Evolutionary conservation across 2,113 vertebrate species (phyloP).

Genomic region (Trochalopteron elliotii): DNA sequence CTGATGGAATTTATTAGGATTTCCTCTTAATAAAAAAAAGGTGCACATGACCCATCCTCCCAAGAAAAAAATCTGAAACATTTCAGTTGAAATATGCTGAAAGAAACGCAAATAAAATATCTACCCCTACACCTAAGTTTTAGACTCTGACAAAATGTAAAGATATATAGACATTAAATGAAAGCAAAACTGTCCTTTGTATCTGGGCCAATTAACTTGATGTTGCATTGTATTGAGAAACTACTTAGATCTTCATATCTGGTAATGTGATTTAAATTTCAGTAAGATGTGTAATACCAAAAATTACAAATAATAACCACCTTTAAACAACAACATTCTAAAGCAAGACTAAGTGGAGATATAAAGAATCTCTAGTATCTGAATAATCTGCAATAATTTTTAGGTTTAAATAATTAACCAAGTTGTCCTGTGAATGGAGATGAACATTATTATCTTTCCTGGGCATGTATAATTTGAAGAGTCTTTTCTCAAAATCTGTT

Average conservation of each 20-base stretch:
- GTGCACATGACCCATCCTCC: rapidly evolving
- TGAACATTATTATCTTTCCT: not conserved
- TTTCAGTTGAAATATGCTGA: not conserved
- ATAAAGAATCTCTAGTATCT: not conserved
- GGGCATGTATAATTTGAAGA: not conserved
- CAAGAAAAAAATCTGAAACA: not conserved
- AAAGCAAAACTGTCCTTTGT: not conserved
- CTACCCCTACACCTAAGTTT: not conserved
- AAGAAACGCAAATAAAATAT: not conserved
- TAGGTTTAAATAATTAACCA: not conserved
- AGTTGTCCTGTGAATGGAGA: not conserved
- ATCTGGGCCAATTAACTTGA: not conserved
- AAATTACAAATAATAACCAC: not conserved
- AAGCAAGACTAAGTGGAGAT: not conserved
- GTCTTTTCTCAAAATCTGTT: not conserved
- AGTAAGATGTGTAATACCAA: not conserved
- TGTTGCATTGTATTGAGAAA: not conserved
- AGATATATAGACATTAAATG: not conserved
- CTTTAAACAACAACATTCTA: not conserved
- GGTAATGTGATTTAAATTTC: not conserved
- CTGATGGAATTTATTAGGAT: not conserved
- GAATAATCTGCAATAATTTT: not conserved
- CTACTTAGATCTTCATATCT: not conserved
- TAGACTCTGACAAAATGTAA: not conserved
- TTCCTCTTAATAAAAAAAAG: not conserved